These are phyloP conservation scores for Hylia prasina DNA, from an alignment of 2,113 vertebrate genomes.

Conservation along the genomic window DNA sequence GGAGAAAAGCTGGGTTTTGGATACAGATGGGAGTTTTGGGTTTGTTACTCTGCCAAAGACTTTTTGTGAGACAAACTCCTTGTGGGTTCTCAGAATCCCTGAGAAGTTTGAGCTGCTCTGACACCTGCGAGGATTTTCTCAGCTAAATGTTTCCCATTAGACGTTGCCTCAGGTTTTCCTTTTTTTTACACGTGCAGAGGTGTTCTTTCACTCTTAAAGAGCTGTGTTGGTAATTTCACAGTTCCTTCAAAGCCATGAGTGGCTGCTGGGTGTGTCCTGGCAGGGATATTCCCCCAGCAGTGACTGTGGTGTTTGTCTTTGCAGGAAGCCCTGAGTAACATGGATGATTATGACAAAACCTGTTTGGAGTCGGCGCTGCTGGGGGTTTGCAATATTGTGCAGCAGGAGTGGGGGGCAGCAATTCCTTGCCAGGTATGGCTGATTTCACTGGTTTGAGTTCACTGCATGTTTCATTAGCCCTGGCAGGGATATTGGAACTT, in stretches of 20 bases:
- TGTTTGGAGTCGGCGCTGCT: constrained; percentile 89
- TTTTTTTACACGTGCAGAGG: background rate
- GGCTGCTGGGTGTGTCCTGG: background rate
- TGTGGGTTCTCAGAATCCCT: background rate
- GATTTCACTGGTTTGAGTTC: background rate
- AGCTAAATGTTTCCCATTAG: background rate
- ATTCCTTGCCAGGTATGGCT: constrained; percentile 91
- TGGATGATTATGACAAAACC: constrained; percentile 98
- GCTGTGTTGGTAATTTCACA: background rate
- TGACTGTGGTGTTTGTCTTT: constrained; percentile 17
- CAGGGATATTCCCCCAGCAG: background rate
- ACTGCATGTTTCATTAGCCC: background rate
- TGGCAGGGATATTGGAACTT: background rate
- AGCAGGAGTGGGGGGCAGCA: constrained; percentile 93
- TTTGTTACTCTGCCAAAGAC: background rate
- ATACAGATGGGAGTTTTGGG: background rate
- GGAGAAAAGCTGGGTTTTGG: background rate
- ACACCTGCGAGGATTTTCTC: background rate
- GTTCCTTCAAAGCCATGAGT: background rate
- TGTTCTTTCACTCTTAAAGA: background rate
- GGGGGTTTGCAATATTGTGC: constrained; percentile 91
- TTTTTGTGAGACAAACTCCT: background rate
- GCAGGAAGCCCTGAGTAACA: constrained; percentile 90
- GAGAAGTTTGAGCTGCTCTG: background rate
- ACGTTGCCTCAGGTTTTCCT: background rate